These are phyloP conservation scores for Corythornis madagascariensis DNA, from an alignment of 2,113 vertebrate species.

Conservation along the genomic window DNA sequence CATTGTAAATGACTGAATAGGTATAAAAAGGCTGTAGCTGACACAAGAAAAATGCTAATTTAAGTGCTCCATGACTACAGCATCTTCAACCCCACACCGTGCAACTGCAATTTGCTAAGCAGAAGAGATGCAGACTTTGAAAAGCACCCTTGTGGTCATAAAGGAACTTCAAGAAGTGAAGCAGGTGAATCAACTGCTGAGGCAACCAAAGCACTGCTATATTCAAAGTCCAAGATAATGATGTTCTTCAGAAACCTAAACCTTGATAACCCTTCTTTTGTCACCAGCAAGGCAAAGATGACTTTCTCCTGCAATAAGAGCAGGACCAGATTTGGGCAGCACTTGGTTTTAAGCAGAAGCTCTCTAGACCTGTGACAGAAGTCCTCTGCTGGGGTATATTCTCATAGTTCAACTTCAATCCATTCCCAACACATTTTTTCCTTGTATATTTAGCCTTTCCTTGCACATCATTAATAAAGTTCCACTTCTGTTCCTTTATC, in stretches of 20 bases:
- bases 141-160: background rate
- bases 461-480: background rate
- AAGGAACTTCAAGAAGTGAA: background rate
- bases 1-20: background rate
- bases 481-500: background rate
- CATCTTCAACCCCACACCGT: background rate
- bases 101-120: background rate
- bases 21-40: background rate
- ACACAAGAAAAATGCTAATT: background rate
- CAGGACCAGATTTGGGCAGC: background rate
- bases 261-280: background rate
- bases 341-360: background rate
- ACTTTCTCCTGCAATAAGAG: background rate
- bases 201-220: background rate
- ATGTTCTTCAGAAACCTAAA: background rate
- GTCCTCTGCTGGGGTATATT: background rate
- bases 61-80: accelerated
- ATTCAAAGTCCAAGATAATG: background rate
- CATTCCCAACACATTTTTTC: background rate
- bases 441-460: background rate
- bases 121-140: background rate
- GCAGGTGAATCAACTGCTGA: background rate
- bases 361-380: background rate
- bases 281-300: background rate
- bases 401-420: background rate